Base-by-base conservation (phyloP, 2,888 invertebrate species). In the Xestoiulus laeticollis region DNA sequence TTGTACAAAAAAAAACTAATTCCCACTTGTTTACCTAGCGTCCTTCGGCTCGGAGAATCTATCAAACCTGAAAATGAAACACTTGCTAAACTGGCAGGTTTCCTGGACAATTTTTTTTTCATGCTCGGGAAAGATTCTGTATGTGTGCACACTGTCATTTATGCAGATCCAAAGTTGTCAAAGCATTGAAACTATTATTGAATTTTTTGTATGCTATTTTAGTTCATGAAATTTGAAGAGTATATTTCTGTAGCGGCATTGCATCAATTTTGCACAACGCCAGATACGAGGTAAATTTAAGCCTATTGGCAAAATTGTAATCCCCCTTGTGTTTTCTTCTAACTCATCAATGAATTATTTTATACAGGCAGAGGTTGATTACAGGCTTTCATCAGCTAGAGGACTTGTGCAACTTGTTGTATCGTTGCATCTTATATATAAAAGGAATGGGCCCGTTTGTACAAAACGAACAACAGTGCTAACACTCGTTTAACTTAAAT, bases 331-430 rank as follows among this genome's bases (percentile, higher is more conserved):
- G 10, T 16, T 3, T 38, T 38, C 12, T 19, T 48, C 48, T 16
- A 14, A 48, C 84, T 84, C 16, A 22, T 1, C 22, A 33, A 84
- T 10, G 10, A 22, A 30, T 83, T 22, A 16, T 26, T 48, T 86
- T 26, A 12, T 22, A 1, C 26, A 86, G 86, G 86, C 19, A 26
- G 14, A 44, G 10, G 22, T 48, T 86, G 32, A n/a, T 44, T 12
- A 10, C 43, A 6, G 86, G 48, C 19, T 86, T 26, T 86, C 86
- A 44, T 22, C 86, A 86, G 30, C 48, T 86, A 30, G 86, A 86
- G 30, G 86, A 86, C 53, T 48, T 86, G 14, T 48, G 48, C 44
- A 86, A 32, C 38, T 48, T 86, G 26, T 2, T 86, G 6, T 86
- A 86, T 14, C 86, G 44, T 1, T 86, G 86, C 44, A 26, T 53